A percentile compares a stretch with the other conserved stretches of the same genome.
These are phyloP conservation scores for Erebia ligea DNA, from an alignment of 2,888 invertebrate species.

Conservation along the genomic window DNA sequence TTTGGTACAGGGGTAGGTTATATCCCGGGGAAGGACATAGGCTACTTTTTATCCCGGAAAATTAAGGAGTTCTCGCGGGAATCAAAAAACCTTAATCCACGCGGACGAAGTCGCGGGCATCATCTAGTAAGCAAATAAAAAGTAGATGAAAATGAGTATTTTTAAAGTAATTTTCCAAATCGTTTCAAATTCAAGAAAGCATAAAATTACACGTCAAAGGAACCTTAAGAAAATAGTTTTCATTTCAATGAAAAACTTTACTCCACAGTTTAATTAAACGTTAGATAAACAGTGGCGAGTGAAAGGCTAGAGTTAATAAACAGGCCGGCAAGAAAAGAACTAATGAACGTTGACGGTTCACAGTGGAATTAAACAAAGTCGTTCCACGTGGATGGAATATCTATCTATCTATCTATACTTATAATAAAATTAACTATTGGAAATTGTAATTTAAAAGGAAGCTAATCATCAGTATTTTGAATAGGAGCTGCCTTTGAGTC, in stretches of 20 bases:
- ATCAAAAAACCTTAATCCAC: too few relatives aligned
- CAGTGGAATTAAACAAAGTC: conserved; percentile 30
- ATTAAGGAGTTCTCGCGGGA: too few relatives aligned
- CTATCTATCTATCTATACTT: not conserved
- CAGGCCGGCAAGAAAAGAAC: conserved; percentile 29
- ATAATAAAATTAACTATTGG: too few relatives aligned
- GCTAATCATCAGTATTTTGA: too few relatives aligned
- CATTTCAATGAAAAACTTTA: conserved; percentile 10
- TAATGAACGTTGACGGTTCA: conserved; percentile 34
- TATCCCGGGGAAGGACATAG: too few relatives aligned
- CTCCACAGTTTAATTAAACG: conserved; percentile 27
- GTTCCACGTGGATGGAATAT: conserved; percentile 1
- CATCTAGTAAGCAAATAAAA: too few relatives aligned
- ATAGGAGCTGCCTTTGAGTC: too few relatives aligned
- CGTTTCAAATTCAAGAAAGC: conserved; percentile 3
- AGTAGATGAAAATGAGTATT: not conserved
- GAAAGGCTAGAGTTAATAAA: conserved; percentile 28
- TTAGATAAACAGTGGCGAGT: conserved; percentile 26
- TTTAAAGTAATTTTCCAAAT: not conserved
- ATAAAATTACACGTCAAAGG: conserved; percentile 7
- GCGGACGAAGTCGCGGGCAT: too few relatives aligned
- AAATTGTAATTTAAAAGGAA: too few relatives aligned
- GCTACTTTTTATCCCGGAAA: too few relatives aligned
- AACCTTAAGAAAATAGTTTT: conserved; percentile 12
- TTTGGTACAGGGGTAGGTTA: too few relatives aligned